phyloP scores from a whole-genome alignment of 1,140 invertebrate genomes.

The Elymnias hypermnestra region DNA sequence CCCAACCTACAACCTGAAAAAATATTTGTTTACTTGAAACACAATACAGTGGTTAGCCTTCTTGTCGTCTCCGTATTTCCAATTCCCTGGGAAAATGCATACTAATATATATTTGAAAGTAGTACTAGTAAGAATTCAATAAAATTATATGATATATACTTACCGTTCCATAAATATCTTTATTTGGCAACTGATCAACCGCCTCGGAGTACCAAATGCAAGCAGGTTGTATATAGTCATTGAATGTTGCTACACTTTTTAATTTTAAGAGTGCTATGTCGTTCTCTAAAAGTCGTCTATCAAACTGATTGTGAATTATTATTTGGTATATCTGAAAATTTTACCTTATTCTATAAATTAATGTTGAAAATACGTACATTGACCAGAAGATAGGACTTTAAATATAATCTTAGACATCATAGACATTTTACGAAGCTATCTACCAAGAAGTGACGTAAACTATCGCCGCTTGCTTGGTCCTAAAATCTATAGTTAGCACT shows the following conservation, averaged over 20 bases:
- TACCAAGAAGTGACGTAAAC: too few relatives aligned
- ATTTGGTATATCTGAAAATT: slow-evolving; percentile 34
- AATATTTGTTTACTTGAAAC: neutral
- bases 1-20: slow-evolving; percentile 58
- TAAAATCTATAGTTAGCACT: too few relatives aligned
- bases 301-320: slow-evolving; percentile 32
- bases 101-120: too few relatives aligned
- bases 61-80: too few relatives aligned
- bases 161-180: slow-evolving; percentile 31
- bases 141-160: neutral
- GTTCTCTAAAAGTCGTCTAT: slow-evolving; percentile 18
- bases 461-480: too few relatives aligned
- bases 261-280: slow-evolving; percentile 41
- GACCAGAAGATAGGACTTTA: too few relatives aligned
- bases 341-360: too few relatives aligned
- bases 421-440: too few relatives aligned
- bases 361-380: neutral
- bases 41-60: too few relatives aligned
- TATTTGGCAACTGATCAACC: slow-evolving; percentile 19
- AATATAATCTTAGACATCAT: too few relatives aligned
- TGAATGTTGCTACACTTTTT: slow-evolving; percentile 25
- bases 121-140: too few relatives aligned
- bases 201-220: slow-evolving; percentile 37
- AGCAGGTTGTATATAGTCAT: slow-evolving; percentile 39
- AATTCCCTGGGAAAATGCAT: too few relatives aligned